Evolutionary conservation across 2,888 invertebrate species (phyloP), one percentile per base, ranked within the genome.

Genomic region (Criorhina ranunculi): DNA sequence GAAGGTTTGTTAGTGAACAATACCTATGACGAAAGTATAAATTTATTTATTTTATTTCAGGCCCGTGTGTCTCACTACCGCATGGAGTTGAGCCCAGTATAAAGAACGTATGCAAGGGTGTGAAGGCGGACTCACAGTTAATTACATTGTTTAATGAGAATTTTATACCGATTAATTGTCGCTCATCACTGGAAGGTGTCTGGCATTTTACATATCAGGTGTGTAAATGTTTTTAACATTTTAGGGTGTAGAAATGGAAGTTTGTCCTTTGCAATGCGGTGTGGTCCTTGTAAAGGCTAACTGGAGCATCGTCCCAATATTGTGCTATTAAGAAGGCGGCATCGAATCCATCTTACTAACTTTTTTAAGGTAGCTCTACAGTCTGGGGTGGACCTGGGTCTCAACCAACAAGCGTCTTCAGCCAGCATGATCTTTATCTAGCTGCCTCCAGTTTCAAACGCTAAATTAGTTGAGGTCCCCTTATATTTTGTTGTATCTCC

Each of bases 111-210:
- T 98, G 98, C 89, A 92, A 92, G 80, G 94, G 94, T 7, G 93
- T 98, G 33, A 95, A 95, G 87, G 93, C 94, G 8, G 95, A 97
- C 90, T 96, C 97, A 89, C 96, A 97, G 88, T 92, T 97, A 3
- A 94, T 95, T 60, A 98, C 98, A 12, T 91, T 98, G 79, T 98
- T 98, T 90, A 96, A 97, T 46, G 97, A 98, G 89, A 98, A 98
- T 92, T 96, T 95, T 91, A 95, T 96, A 0, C 97, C 98, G 40
- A 95, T 98, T 1, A 98, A 98, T 92, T 98, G 98, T 89, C 94
- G 98, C 79, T 97, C 98, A 2, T 97, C 98, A 5, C 92, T 98
- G 42, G 98, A 98, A 93, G 98, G 98, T 72, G 98, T 98, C n/a
- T 98, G 98, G 98, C 97, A 97, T 88, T 98, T 98, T 93, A 96